A percentile compares a stretch with the other conserved stretches of the same genome.
These are phyloP conservation scores for Mechanitis messenoides DNA, from an alignment of 2,888 invertebrate species.

Conservation along the genomic window DNA sequence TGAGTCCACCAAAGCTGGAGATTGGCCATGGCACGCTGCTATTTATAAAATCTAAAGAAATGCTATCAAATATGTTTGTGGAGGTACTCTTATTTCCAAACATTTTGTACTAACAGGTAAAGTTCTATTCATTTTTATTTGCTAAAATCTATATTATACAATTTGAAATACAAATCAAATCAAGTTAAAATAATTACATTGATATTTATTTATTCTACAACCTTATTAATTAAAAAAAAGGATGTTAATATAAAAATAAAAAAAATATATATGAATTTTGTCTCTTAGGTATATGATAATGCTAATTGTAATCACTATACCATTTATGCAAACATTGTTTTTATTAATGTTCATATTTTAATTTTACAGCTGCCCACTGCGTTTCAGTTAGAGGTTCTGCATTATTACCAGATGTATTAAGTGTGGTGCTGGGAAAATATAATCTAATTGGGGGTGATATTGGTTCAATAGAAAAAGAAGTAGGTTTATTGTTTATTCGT, in stretches of 20 bases:
- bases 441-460: conserved; percentile 47
- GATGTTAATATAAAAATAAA: too few species aligned
- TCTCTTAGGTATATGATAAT: too few species aligned
- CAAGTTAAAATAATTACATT: too few species aligned
- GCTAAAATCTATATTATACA: too few species aligned
- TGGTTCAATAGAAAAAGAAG: conserved; percentile 46
- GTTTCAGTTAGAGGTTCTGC: conserved; percentile 3
- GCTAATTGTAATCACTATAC: too few species aligned
- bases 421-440: conserved; percentile 49
- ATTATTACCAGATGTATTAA: conserved; percentile 37
- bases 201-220: too few species aligned
- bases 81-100: conserved; percentile 51
- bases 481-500: conserved; percentile 20
- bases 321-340: too few species aligned
- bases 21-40: conserved; percentile 65
- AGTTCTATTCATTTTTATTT: not conserved
- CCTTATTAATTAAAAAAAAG: too few species aligned
- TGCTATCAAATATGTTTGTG: conserved; percentile 48
- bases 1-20: conserved; percentile 46
- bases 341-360: too few species aligned
- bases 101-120: conserved; percentile 51
- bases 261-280: too few species aligned
- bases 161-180: too few species aligned
- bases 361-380: not conserved
- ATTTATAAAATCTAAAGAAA: conserved; percentile 40